These are phyloP conservation scores for Mustelus asterias DNA, from an alignment of 2,113 vertebrate genomes.

Conservation along the genomic window DNA sequence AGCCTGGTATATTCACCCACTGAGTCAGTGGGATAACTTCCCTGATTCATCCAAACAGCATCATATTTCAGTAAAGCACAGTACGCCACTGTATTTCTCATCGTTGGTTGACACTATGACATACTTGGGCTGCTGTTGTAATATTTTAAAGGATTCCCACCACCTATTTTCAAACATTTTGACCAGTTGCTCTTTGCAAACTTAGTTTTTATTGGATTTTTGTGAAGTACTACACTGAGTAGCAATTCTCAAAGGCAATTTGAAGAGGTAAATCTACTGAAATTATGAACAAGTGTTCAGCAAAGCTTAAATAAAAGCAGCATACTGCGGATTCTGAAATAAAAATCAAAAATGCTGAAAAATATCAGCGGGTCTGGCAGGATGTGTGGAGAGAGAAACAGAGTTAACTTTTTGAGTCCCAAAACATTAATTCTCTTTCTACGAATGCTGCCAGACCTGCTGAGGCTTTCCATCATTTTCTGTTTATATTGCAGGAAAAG, in stretches of 20 bases:
- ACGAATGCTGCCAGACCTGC: too few species aligned
- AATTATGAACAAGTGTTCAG: background rate
- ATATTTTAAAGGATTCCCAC: background rate
- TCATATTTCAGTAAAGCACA: background rate
- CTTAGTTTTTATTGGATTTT: background rate
- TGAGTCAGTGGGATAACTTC: background rate
- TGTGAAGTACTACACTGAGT: background rate
- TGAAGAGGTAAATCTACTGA: background rate
- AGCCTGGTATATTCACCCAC: background rate
- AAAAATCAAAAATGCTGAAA: too few species aligned
- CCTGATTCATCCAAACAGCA: background rate
- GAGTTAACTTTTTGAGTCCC: too few species aligned
- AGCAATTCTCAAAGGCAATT: background rate
- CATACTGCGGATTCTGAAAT: too few species aligned
- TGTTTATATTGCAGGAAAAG: background rate
- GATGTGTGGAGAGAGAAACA: too few species aligned
- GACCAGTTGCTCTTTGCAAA: background rate
- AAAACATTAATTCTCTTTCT: too few species aligned
- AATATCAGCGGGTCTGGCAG: too few species aligned
- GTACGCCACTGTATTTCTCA: background rate
- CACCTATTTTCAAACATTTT: background rate
- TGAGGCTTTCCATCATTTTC: too few species aligned
- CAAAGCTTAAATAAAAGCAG: background rate
- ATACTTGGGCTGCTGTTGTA: background rate
- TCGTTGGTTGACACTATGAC: background rate